Evolutionary conservation across 2,113 vertebrate species (phyloP).

Genomic region (Solenodon paradoxus): DNA sequence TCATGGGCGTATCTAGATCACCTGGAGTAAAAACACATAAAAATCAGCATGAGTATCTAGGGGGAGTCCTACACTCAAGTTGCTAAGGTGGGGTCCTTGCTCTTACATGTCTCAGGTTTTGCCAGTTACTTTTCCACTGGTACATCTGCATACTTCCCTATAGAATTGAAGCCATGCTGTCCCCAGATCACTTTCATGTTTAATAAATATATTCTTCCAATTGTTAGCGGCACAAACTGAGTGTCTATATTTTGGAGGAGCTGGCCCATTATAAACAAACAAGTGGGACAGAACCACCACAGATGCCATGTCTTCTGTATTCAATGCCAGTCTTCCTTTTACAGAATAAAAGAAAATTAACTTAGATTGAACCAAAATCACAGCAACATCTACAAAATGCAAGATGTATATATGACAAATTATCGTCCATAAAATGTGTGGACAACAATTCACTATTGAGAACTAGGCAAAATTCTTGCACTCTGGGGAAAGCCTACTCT

Average conservation of each 20-base stretch:
- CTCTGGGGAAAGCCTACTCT: neutral
- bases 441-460: neutral
- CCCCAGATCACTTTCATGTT: neutral
- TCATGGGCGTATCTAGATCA: no score
- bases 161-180: no score
- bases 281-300: neutral
- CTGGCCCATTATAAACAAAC: neutral
- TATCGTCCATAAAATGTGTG: neutral
- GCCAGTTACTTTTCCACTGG: no score
- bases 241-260: neutral
- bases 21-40: no score
- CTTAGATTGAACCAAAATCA: neutral
- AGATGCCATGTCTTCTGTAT: neutral
- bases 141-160: no score
- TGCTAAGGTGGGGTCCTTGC: no score
- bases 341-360: neutral
- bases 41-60: no score
- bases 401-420: neutral
- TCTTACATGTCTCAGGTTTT: no score
- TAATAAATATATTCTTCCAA: neutral
- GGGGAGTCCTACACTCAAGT: no score
- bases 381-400: neutral
- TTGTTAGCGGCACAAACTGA: neutral
- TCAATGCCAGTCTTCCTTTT: neutral
- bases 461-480: neutral